Base-by-base conservation (phyloP, 2,888 invertebrate species). In the Torymus tubicola region DNA sequence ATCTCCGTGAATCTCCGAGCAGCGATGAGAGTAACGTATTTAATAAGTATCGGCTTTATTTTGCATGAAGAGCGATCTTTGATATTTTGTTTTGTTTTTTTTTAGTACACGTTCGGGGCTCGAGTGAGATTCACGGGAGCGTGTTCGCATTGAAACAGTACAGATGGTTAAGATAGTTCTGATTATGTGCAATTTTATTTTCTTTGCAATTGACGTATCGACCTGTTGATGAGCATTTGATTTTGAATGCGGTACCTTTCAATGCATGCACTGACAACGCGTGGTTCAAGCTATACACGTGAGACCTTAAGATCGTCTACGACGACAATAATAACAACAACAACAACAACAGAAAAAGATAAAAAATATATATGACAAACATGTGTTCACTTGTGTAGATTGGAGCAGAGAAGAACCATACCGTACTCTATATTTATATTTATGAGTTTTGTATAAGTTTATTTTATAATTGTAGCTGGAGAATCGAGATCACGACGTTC, bases 341-440 rank as follows among this genome's bases (percentile, higher is more conserved):
- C 14, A 63, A 24, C n/a, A 42, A 53, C n/a, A 52, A 13, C 5
- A 24, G 1, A 2, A 13, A 69, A 11, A 68, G 68, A 12, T 18
- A 52, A 61, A 13, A 69, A 61, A 60, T 14, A 31, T 31, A 52
- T 18, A 24, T 42, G 24, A 42, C 42, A 42, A 42, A 42, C 8
- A 69, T 80, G 80, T 80, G 76, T 80, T 80, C 76, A 80, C 63
- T 76, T 63, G 71, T 72, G 72, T 80, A 76, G 71, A 68, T 76
- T 76, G 76, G 61, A 76, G 65, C 67, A 58, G 57, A 76, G 65
- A 61, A 58, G 57, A 76, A 67, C 42, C 69, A 53, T 75, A 70
- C 52, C 80, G 80, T 70, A 69, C 60, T 65, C 21, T 65, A 69
- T 69, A 61, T 69, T 10, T 72, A 64, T 63, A 31, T 42, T 42